Evolutionary conservation across 1,140 invertebrate species (phyloP), one percentile per base, ranked within the genome.

Genomic region (Macrocentrus cingulum): DNA sequence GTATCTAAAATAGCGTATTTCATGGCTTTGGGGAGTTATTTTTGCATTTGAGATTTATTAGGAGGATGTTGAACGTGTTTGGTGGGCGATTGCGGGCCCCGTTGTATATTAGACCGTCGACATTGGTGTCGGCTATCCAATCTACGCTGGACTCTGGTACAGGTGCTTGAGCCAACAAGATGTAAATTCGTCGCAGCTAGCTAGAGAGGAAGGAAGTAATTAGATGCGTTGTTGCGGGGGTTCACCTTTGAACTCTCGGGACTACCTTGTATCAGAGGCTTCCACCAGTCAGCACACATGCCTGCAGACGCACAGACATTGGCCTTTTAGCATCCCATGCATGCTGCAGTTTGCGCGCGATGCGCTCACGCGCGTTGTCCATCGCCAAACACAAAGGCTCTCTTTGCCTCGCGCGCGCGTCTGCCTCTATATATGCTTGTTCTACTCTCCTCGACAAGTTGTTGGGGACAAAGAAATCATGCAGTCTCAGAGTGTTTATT

Each of bases 91-190:
- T 29, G 25, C 25, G 25, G 4, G 25, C 4, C 25, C 25, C 9
- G 4, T 29, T 9, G 25, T 5, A 19, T 44, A 44, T 19, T 41
- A 41, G 16, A 15, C 42, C 15, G 11, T 6, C 16, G 42, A 11
- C 22, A 34, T 32, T 16, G 25, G 23, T 49, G 46, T 49, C 23
- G 29, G n/a, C 23, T 15, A 49, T 49, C 46, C 46, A 32, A 49
- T 49, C 46, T 18, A 32, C 13, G 46, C 46, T 15, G 25, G 23
- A 23, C 13, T 13, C 23, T 51, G 8, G 32, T 51, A 37, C 67
- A 72, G 66, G 68, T 70, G 66, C 70, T 72, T 74, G 65, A 70
- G 67, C 70, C 74, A 76, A 76, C 74, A 75, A 70, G 69, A 76
- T 76, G 72, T 74, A 75, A 76, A 76, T 76, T 69, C 61, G 51